Conservation (phyloP, 2,797 vertebrate genomes). For the Sebastes minor region DNA sequence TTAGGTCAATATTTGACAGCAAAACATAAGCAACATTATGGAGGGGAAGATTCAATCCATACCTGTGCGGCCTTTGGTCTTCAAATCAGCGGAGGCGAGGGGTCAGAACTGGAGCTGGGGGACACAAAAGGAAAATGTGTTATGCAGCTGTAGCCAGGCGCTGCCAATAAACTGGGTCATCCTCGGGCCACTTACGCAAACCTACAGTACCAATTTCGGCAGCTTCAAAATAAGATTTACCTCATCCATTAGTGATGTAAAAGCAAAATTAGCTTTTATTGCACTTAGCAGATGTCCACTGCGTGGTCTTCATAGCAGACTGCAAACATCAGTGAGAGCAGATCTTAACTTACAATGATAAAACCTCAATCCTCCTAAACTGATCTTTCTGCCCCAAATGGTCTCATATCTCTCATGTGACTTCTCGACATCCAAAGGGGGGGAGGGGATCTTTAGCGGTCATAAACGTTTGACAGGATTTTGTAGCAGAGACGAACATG, state of each 20-base stretch:
- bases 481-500: slow-evolving; percentile 28
- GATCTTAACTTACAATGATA: slow-evolving; percentile 12
- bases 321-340: slow-evolving; percentile 1
- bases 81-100: slow-evolving; percentile 26
- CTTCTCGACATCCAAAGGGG: background rate
- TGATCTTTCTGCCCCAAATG: background rate
- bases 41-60: slow-evolving; percentile 23
- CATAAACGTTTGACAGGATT: slow-evolving; percentile 9
- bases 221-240: slow-evolving; percentile 23
- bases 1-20: background rate
- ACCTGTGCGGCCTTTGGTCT: slow-evolving; percentile 51
- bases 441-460: background rate
- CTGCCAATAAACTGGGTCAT: slow-evolving; percentile 38
- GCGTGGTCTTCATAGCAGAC: background rate
- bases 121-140: slow-evolving; percentile 61
- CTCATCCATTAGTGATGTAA: slow-evolving; percentile 30
- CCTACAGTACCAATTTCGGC: slow-evolving; percentile 17
- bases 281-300: slow-evolving; percentile 5
- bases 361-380: background rate
- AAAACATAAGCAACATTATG: slow-evolving; percentile 1
- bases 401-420: background rate
- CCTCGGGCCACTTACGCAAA: slow-evolving; percentile 24
- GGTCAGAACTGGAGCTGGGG: slow-evolving; percentile 45
- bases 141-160: slow-evolving; percentile 44
- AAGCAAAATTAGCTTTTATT: slow-evolving; percentile 9